These are phyloP conservation scores for Sebastes elongatus DNA, from an alignment of 2,797 vertebrate species.

Conservation along the genomic window DNA sequence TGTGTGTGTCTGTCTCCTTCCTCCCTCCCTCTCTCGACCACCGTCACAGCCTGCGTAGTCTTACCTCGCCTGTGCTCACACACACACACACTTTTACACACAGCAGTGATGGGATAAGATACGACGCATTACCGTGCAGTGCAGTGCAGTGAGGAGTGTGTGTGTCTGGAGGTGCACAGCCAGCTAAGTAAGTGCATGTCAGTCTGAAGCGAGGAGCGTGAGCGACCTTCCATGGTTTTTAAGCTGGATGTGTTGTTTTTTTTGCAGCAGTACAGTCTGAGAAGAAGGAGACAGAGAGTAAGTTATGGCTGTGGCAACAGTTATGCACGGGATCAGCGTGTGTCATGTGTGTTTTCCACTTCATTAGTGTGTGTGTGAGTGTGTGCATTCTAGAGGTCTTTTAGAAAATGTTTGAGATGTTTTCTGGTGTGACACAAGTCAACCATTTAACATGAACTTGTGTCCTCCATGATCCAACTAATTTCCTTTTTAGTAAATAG, in stretches of 20 bases:
- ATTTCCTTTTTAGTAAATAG: too few species aligned
- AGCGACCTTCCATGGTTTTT: neutral
- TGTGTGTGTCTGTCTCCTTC: too few species aligned
- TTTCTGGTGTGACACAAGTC: neutral
- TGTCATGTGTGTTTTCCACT: neutral
- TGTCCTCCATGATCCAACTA: too few species aligned
- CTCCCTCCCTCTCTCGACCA: neutral
- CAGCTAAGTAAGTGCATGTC: neutral
- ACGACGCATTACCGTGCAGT: conserved; percentile 5
- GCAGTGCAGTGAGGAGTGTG: conserved; percentile 5
- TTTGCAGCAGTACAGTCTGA: conserved; percentile 14
- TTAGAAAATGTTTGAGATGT: conserved; percentile 20
- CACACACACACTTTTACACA: neutral
- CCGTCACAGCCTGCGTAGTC: conserved; percentile 50
- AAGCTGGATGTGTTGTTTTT: neutral
- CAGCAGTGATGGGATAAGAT: conserved; percentile 41
- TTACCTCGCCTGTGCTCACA: conserved; percentile 7
- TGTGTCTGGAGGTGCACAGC: conserved; percentile 1
- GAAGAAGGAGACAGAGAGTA: conserved; percentile 36
- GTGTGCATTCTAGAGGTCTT: neutral
- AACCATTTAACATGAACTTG: conserved; percentile 9
- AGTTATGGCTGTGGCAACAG: conserved; percentile 34
- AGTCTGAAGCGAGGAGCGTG: neutral
- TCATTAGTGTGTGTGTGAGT: neutral
- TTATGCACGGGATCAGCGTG: neutral